These are phyloP conservation scores for Heliocidaris erythrogramma DNA, from an alignment of 35 echinoderm and acorn worm genomes.

Conservation along the genomic window DNA sequence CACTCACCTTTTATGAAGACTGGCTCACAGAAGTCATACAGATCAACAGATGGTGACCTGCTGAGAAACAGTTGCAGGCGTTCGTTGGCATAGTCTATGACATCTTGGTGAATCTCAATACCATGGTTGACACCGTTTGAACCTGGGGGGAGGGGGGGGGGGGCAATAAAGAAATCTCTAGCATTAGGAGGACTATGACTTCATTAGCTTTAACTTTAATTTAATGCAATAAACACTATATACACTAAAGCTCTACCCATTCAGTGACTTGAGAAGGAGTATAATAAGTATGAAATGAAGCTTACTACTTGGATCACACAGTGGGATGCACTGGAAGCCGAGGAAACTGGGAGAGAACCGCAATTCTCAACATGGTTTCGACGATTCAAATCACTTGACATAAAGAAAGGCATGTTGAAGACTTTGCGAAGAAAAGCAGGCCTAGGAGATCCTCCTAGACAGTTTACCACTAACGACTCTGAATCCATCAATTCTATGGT, in stretches of 20 bases:
- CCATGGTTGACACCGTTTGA: constrained; percentile 91
- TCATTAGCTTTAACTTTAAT: no score
- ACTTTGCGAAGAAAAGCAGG: not conserved
- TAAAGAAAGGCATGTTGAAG: not conserved
- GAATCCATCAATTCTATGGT: not conserved
- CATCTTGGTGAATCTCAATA: constrained; percentile 85
- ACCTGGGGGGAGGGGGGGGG: constrained; percentile 45
- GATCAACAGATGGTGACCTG: constrained; percentile 67
- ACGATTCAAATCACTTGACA: not conserved
- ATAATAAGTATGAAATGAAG: not conserved
- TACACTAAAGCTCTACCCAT: no score
- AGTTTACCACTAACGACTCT: not conserved
- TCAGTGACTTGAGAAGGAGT: not conserved
- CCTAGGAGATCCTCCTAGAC: not conserved
- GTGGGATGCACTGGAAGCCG: not conserved
- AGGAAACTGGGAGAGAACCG: not conserved
- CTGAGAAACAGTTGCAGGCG: constrained; percentile 69
- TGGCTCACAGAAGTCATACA: constrained; percentile 96
- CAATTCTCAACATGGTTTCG: not conserved
- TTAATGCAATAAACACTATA: no score
- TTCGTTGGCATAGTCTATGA: constrained; percentile 89
- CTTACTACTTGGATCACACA: not conserved
- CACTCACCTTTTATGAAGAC: constrained; percentile 81
- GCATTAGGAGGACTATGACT: no score
- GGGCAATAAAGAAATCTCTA: not conserved